Base-by-base conservation (phyloP, 2,888 invertebrate species). In the Meganola albula region DNA sequence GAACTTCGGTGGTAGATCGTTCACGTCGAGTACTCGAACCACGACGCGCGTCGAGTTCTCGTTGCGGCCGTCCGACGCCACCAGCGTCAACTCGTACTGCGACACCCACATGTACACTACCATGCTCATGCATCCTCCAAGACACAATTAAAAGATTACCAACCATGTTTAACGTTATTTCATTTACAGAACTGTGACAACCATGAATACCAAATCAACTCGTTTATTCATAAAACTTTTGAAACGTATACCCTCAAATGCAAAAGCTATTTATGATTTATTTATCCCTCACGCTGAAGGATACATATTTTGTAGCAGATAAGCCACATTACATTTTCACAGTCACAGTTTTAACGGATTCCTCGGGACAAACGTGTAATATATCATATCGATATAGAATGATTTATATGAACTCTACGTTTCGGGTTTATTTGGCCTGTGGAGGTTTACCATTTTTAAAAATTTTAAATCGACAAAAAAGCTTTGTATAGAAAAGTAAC, bases 61-160 rank as follows among this genome's bases (percentile, higher is more conserved):
- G 88, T 94, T 94, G 77, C 94, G 90, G 72, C 95, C 94, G 86
- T 95, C 94, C 48, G 96, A 95, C 42, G 94, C 94, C 72, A 95
- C 94, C 89, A 94, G 89, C 74, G 93, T 93, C 87, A 95, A 88
- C 85, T 93, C 93, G 87, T 94, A 95, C 93, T 94, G 89, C 68
- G 71, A 78, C 70, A 79, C 71, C 64, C 75, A 77, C 63, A 68
- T 67, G 59, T 73, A 70, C 66, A 74, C 70, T 73, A 64, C 61
- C 80, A 77, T 78, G 80, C 78, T 58, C 85, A 87, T 87, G 87
- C 87, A 75, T 33, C 40, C 42, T 44, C 35, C 34, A 10, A 24
- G 33, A 39, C 37, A 34, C 32, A 24, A 34, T n/a, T n/a, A n/a
- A n/a, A n/a, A n/a, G n/a, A n/a, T n/a, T n/a, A n/a, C n/a, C n/a